Percentiles rank a stretch among this genome's conserved stretches.
These are phyloP conservation scores for Fregata magnificens DNA, from an alignment of 2,113 vertebrate species.

Conservation along the genomic window DNA sequence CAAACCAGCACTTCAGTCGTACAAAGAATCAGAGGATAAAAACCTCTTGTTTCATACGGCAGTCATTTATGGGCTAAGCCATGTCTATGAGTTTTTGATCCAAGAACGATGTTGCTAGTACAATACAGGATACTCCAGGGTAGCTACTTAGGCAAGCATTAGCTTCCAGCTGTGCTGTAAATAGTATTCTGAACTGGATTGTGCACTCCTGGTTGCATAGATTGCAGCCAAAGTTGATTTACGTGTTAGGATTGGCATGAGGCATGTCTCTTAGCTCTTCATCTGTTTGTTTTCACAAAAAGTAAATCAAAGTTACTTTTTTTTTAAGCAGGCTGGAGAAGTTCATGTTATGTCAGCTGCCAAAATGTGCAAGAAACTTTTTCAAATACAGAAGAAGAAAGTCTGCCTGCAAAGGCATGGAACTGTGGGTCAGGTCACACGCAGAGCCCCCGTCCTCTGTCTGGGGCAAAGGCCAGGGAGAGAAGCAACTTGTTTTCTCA, in stretches of 20 bases:
- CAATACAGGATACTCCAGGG: not conserved
- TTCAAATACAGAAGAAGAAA: not conserved
- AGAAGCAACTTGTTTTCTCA: not conserved
- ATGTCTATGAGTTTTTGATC: slow-evolving; percentile 21
- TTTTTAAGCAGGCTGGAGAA: not conserved
- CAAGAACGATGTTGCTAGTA: not conserved
- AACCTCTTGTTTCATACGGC: not conserved
- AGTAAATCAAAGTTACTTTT: not conserved
- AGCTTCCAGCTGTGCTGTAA: slow-evolving; percentile 29
- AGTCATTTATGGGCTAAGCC: slow-evolving; percentile 4
- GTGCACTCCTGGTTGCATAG: not conserved
- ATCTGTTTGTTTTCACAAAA: slow-evolving; percentile 19
- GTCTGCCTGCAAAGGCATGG: not conserved
- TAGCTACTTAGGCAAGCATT: slow-evolving; percentile 44
- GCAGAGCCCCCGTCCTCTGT: not conserved
- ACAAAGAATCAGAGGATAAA: not conserved
- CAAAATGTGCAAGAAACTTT: not conserved
- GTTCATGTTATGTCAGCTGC: not conserved
- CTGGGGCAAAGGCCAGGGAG: not conserved
- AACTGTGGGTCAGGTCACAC: not conserved
- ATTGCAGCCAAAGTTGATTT: slow-evolving; percentile 4
- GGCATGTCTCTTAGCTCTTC: not conserved
- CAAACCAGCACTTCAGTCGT: not conserved
- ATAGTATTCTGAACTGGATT: not conserved
- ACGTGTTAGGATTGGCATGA: not conserved